Conservation (phyloP, 2,888 invertebrate species). For the Drosophila limbata region DNA sequence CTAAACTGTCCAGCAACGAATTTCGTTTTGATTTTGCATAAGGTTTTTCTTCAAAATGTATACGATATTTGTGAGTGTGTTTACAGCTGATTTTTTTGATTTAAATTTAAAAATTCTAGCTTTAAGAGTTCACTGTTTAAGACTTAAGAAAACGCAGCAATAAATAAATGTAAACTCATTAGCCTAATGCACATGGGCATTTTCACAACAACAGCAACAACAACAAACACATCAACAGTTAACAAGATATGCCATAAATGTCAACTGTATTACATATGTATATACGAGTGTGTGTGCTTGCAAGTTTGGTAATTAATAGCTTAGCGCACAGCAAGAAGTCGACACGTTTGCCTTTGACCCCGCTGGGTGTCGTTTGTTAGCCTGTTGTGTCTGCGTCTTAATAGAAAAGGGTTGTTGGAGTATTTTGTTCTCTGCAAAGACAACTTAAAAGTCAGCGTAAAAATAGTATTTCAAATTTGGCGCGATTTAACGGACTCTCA, state of each 20-base stretch:
- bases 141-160: conserved; percentile 10
- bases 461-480: conserved; percentile 21
- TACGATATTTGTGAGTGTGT: conserved; percentile 22
- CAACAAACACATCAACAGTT: conserved; percentile 7
- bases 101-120: conserved; percentile 46
- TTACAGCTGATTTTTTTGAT: conserved; percentile 34
- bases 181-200: conserved; percentile 34
- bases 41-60: conserved; percentile 43
- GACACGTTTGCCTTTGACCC: conserved; percentile 30
- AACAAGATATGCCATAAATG: conserved; percentile 31
- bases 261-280: conserved; percentile 2
- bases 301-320: conserved; percentile 43
- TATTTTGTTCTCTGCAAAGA: not conserved
- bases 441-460: too few species aligned
- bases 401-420: conserved; percentile 14
- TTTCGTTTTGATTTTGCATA: conserved; percentile 77
- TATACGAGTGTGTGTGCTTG: conserved; percentile 1
- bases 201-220: conserved; percentile 1
- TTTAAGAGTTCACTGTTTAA: conserved; percentile 28
- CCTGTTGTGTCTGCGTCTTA: conserved; percentile 6
- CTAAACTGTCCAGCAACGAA: conserved; percentile 70
- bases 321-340: conserved; percentile 29
- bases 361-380: conserved; percentile 28
- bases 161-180: conserved; percentile 40
- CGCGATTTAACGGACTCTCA: conserved; percentile 15